Evolutionary conservation across 2,797 vertebrate genomes (phyloP), one percentile per base, ranked within the genome.

Genomic region (Tarsius wallacei): DNA sequence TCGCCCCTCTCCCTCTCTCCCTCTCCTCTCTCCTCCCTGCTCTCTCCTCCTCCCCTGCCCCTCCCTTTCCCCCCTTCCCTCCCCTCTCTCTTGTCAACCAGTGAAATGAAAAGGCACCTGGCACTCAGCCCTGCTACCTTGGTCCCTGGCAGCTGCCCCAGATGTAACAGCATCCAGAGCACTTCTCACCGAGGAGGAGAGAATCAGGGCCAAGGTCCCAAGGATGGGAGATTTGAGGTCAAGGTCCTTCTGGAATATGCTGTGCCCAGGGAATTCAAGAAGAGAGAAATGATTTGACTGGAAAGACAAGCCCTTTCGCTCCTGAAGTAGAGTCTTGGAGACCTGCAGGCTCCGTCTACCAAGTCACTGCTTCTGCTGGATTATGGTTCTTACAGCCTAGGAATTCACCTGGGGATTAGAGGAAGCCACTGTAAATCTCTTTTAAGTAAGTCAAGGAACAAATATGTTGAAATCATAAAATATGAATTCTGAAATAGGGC

Each of bases 401-500:
- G n/a, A 90, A 89, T 91, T 91, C 1, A 0, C 63, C 64, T 68
- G 59, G 74, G 93, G 92, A 80, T 90, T 74, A 61, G 14, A 53
- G 76, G 93, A 53, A 87, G 51, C 28, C 42, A 59, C 47, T 76
- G 13, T 51, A 71, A 93, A 47, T 85, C 42, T 47, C 51, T 26
- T 90, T 96, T 86, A 64, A 66, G 59, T 21, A 90, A 85, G 55
- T 9, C 61, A 77, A 93, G 83, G n/a, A 93, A 16, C 16, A 97
- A 91, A 71, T 53, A 66, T 7, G 4, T 85, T 57, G 2, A 88
- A 84, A 74, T 59, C 64, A 87, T 88, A 61, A 94, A 73, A 90
- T 51, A 15, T 33, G 70, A 96, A 24, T 33, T 90, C 85, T 66
- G 81, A 78, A 82, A 47, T 21, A 31, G 11, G 64, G 14, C 63